Evolutionary conservation across 2,888 invertebrate species (phyloP), one percentile per base, ranked within the genome.

Genomic region (Sphaerophoria taeniata): DNA sequence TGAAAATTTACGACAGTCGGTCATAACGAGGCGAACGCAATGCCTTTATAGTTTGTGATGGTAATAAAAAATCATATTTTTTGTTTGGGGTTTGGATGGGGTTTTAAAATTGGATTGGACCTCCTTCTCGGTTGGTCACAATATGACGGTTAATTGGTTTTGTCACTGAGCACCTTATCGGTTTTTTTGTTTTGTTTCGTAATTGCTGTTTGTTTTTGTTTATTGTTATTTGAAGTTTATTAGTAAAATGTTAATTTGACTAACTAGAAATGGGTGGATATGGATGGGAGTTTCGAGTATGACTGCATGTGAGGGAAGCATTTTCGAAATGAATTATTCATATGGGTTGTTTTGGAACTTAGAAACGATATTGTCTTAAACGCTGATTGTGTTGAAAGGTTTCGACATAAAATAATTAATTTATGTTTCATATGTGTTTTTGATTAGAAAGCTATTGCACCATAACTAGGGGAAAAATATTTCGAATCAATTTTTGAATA

Each of bases 21-120:
- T 24, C 47, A 55, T 77, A 81, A 81, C 77, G 85, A 85, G 76
- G 14, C 33, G 73, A 63, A 55, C 71, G 67, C 43, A 58, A 53
- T 72, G 73, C 12, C 71, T 80, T 84, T 80, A 81, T 81, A 51
- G 85, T 81, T 73, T 76, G 85, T 77, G 85, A 77, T 75, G 81
- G 81, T 43, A 60, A 81, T 85, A 77, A 73, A 81, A 81, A 73
- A 58, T 72, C 49, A 81, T 81, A 24, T 24, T 24, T 24, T 24
- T 24, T 81, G 63, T 63, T 65, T 63, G 51, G 45, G 6, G 14
- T 63, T 47, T 70, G 51, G 71, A 72, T 53, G 56, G 47, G 39
- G 24, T 16, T 75, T 75, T 39, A 65, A 16, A 75, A 79, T 65
- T 60, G 39, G 71, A 73, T 60, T 75, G 58, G 61, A 67, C 67